Evolutionary conservation across 1,140 invertebrate species (phyloP).

Genomic region (Zaprionus davidi): DNA sequence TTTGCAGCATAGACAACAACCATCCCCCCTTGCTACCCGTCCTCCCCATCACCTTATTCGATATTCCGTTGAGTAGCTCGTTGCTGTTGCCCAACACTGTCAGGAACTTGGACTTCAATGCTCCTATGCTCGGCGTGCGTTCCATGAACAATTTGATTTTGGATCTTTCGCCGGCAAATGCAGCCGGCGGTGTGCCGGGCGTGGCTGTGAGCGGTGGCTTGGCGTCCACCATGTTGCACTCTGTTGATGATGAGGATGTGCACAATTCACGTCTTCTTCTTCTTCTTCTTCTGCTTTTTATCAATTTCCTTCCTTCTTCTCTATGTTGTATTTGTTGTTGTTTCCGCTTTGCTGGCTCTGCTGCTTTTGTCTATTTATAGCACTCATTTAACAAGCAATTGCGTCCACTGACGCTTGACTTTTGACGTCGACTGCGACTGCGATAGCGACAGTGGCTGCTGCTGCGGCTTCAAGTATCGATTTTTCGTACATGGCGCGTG

Average conservation of each 20-base stretch:
- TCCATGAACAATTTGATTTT: slow-evolving; percentile 84
- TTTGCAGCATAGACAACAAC: slow-evolving; percentile 59
- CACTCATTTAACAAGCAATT: slow-evolving; percentile 38
- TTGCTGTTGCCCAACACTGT: slow-evolving; percentile 85
- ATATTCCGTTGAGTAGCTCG: slow-evolving; percentile 84
- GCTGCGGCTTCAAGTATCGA: slow-evolving; percentile 57
- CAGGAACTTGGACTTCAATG: slow-evolving; percentile 84
- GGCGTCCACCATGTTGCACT: slow-evolving; percentile 61
- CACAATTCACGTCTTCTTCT: background rate
- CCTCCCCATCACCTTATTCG: slow-evolving; percentile 80
- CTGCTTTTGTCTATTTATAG: slow-evolving; percentile 44
- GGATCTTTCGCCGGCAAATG: slow-evolving; percentile 78
- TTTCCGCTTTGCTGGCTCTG: background rate
- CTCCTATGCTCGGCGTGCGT: slow-evolving; percentile 82
- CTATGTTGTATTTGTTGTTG: slow-evolving; percentile 1
- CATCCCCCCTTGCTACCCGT: background rate
- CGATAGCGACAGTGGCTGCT: slow-evolving; percentile 26
- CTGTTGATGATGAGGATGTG: background rate
- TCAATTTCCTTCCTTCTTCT: background rate
- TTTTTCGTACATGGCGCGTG: slow-evolving; percentile 53
- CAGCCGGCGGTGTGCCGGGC: slow-evolving; percentile 65
- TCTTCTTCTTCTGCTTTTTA: background rate
- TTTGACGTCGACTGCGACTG: slow-evolving; percentile 14
- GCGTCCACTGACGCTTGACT: slow-evolving; percentile 29
- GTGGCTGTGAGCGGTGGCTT: slow-evolving; percentile 59